A percentile compares a stretch with the other conserved stretches of the same genome.
phyloP scores from a whole-genome alignment of 2,888 invertebrate species.

The Thereva nobilitata region DNA sequence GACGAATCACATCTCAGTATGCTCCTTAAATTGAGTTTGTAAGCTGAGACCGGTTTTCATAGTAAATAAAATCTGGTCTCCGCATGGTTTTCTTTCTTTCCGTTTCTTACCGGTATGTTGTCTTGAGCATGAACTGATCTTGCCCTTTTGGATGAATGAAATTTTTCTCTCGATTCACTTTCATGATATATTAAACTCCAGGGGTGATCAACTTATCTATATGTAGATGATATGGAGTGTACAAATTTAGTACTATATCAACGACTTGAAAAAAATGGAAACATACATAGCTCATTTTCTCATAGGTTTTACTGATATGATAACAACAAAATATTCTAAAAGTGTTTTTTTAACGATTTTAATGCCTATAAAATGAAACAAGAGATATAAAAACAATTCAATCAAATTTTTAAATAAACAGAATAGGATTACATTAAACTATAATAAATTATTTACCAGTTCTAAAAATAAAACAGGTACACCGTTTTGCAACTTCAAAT shows the following conservation, averaged over 20 bases:
- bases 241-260: not conserved
- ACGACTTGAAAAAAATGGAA: too few relatives aligned
- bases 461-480: too few relatives aligned
- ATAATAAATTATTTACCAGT: too few relatives aligned
- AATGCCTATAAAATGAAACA: not conserved
- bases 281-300: not conserved
- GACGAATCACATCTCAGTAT: too few relatives aligned
- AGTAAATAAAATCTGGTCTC: constrained; percentile 1
- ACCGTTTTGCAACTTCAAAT: too few relatives aligned
- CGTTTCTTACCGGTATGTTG: not conserved
- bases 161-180: not conserved
- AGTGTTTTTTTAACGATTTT: not conserved
- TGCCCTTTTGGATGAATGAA: constrained; percentile 26
- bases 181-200: constrained; percentile 5
- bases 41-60: too few relatives aligned
- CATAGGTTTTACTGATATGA: too few relatives aligned
- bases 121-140: not conserved
- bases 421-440: too few relatives aligned
- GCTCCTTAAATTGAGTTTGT: too few relatives aligned
- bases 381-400: too few relatives aligned
- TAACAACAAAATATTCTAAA: too few relatives aligned
- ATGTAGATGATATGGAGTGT: not conserved
- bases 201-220: not conserved
- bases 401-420: too few relatives aligned
- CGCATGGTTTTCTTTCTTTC: not conserved